A percentile compares a stretch with the other conserved stretches of the same genome.
Conservation (phyloP, 2,113 vertebrate species). For the Phylloscopus whistleri region DNA sequence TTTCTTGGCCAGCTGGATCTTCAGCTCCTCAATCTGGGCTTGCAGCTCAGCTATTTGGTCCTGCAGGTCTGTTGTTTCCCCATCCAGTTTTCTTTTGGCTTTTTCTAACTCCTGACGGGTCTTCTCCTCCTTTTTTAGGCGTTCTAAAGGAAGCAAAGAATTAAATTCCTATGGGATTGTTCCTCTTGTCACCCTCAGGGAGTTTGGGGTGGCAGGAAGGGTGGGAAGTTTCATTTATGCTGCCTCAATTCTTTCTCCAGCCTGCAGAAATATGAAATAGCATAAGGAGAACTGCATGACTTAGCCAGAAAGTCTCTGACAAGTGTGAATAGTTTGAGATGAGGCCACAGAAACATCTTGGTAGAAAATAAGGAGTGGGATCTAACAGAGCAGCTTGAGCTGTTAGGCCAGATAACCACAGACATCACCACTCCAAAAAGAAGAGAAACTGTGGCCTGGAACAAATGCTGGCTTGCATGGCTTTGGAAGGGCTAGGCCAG, state of each 20-base stretch:
- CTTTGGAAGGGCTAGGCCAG: not conserved
- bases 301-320: not conserved
- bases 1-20: constrained; percentile 91
- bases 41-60: constrained; percentile 97
- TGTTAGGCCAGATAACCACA: not conserved
- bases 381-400: not conserved
- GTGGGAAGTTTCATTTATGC: not conserved
- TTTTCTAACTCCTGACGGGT: constrained; percentile 96
- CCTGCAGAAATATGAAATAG: not conserved
- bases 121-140: constrained; percentile 97
- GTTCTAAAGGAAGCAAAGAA: constrained; percentile 75
- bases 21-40: constrained; percentile 94
- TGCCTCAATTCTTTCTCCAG: not conserved
- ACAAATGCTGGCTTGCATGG: not conserved
- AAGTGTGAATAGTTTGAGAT: not conserved
- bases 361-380: not conserved
- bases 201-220: not conserved
- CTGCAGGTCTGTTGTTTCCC: constrained; percentile 92
- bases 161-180: not conserved
- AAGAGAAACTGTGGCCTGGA: not conserved
- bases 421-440: not conserved
- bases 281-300: not conserved
- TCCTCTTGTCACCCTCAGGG: not conserved
- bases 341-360: not conserved
- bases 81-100: constrained; percentile 94